phyloP scores from a whole-genome alignment of 2,797 vertebrate genomes.

The Acropternis orthonyx region DNA sequence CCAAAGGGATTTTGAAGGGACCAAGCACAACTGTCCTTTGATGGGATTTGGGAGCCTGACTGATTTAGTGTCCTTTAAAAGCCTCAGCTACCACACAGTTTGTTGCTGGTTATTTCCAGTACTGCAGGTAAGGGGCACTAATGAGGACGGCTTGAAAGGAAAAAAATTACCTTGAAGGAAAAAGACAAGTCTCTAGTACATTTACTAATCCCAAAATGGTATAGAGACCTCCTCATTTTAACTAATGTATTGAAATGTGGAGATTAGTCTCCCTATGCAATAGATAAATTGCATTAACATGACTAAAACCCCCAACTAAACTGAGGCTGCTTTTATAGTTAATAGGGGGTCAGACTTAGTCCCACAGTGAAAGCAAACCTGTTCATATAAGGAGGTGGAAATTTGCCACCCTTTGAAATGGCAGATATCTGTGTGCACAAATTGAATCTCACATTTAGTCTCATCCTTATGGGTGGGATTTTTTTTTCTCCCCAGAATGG shows the following conservation, averaged over 20 bases:
- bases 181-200: neutral
- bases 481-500: neutral
- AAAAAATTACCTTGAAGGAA: neutral
- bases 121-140: conserved; percentile 2
- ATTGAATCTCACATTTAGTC: neutral
- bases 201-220: neutral
- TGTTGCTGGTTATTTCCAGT: conserved; percentile 4
- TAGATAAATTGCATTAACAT: conserved; percentile 45
- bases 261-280: neutral
- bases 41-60: neutral
- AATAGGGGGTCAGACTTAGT: conserved; percentile 15
- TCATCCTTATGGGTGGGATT: neutral
- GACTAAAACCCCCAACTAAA: conserved; percentile 21
- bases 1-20: neutral
- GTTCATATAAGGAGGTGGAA: neutral
- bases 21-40: neutral
- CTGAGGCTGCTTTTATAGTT: neutral
- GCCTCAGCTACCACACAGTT: neutral
- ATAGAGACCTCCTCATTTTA: neutral
- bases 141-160: neutral
- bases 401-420: neutral
- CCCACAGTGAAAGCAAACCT: neutral
- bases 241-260: neutral
- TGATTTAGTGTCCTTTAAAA: conserved; percentile 7
- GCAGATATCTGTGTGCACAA: neutral